Percentiles rank a stretch among this genome's conserved stretches.
Evolutionary conservation across 2,797 vertebrate species (phyloP).

Genomic region (Ara ararauna): DNA sequence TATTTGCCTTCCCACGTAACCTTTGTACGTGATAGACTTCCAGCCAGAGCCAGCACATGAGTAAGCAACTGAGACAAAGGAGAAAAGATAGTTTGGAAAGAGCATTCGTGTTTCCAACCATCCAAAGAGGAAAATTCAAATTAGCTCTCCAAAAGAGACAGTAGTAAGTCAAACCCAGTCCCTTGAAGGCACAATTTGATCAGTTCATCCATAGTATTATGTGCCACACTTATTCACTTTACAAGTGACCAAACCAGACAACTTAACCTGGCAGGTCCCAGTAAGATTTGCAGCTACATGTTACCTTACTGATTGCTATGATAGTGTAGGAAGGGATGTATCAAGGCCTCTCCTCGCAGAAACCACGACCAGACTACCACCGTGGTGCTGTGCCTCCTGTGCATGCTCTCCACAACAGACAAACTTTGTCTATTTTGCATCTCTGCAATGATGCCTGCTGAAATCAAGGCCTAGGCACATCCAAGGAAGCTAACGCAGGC

Average conservation of each 20-base stretch:
- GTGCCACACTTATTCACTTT: not conserved
- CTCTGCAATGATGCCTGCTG: too few species aligned
- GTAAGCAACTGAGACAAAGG: not conserved
- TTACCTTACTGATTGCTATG: not conserved
- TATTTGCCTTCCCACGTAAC: not conserved
- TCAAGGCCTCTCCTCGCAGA: not conserved
- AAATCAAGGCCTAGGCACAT: not conserved
- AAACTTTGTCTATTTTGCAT: not conserved
- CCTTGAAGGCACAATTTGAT: not conserved
- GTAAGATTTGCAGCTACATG: rapidly evolving
- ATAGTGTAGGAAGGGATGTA: not conserved
- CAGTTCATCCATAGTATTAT: rapidly evolving
- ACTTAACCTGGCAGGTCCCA: not conserved
- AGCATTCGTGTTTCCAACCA: not conserved
- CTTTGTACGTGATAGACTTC: rapidly evolving
- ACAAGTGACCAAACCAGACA: not conserved
- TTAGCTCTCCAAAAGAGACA: not conserved
- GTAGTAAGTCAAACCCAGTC: not conserved
- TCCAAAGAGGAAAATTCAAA: not conserved
- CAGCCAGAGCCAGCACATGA: not conserved
- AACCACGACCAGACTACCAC: not conserved
- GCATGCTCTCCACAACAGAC: not conserved
- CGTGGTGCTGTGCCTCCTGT: not conserved
- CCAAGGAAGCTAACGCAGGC: not conserved
- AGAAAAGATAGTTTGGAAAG: not conserved